Percentiles rank a stretch among this genome's conserved stretches.
These are phyloP conservation scores for Brachionus calyciflorus DNA, from an alignment of 1,140 invertebrate species.

Conservation along the genomic window DNA sequence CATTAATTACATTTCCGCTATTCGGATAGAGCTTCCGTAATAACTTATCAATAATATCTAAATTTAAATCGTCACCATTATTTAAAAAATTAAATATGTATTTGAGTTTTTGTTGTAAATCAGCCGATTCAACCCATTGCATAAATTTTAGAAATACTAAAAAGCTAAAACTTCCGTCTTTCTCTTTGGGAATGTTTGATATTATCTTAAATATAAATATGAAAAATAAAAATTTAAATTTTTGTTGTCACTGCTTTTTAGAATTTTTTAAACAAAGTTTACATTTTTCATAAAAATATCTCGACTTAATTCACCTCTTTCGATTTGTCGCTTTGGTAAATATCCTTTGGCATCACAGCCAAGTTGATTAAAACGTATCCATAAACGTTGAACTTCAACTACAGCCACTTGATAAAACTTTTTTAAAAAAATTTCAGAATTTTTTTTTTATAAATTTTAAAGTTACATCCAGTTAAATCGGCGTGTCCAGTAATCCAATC, in stretches of 20 bases:
- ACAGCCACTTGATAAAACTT: conserved; percentile 40
- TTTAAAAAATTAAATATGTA: conserved; percentile 39
- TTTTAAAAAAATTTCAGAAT: too few relatives aligned
- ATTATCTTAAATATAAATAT: neutral
- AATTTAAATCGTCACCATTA: conserved; percentile 9
- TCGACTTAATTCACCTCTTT: conserved; percentile 8
- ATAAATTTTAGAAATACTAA: conserved; percentile 42
- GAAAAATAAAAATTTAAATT: neutral
- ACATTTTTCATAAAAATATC: conserved; percentile 42
- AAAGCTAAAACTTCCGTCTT: conserved; percentile 37
- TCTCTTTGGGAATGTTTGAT: conserved; percentile 33
- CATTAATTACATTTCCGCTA: neutral
- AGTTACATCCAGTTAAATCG: conserved; percentile 43
- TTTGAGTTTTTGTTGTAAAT: conserved; percentile 15
- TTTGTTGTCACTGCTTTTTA: too few relatives aligned
- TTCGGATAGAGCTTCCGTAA: conserved; percentile 37
- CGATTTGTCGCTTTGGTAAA: neutral
- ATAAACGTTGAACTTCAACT: conserved; percentile 45
- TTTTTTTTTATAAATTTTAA: neutral
- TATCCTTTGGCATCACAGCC: conserved; percentile 1
- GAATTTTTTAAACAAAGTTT: neutral
- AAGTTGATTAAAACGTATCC: conserved; percentile 42
- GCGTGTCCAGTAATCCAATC: conserved; percentile 41
- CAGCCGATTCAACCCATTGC: conserved; percentile 17
- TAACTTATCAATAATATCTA: neutral